These are phyloP conservation scores for Echinarachnius parma DNA, from an alignment of 53 echinoderm and acorn worm species.

Conservation along the genomic window DNA sequence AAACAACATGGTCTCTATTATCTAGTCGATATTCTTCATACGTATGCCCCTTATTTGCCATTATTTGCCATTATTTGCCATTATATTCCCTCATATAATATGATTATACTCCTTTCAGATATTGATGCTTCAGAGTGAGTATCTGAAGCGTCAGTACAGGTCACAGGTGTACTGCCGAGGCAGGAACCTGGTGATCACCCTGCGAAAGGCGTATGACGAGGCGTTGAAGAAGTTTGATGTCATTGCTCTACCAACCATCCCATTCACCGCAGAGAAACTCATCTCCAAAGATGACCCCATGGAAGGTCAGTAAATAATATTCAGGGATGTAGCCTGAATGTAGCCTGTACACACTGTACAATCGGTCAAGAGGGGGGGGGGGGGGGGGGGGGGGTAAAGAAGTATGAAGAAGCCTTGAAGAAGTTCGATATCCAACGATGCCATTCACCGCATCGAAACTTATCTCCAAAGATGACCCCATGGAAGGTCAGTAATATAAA, in stretches of 20 bases:
- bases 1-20: too few relatives aligned
- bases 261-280: slow-evolving; percentile 29
- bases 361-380: too few relatives aligned
- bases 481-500: slow-evolving; percentile 33
- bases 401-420: too few relatives aligned
- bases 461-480: not conserved
- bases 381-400: too few relatives aligned
- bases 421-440: too few relatives aligned
- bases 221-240: slow-evolving; percentile 32
- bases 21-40: too few relatives aligned
- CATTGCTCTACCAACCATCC: slow-evolving; percentile 41
- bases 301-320: slow-evolving; percentile 29
- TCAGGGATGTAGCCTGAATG: too few relatives aligned
- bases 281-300: not conserved
- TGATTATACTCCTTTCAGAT: slow-evolving; percentile 15
- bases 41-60: too few relatives aligned
- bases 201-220: slow-evolving; percentile 44
- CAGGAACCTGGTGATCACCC: slow-evolving; percentile 27
- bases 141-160: slow-evolving; percentile 23
- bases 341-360: too few relatives aligned
- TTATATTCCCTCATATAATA: too few relatives aligned
- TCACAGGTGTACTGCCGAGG: slow-evolving; percentile 37
- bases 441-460: slow-evolving; percentile 32
- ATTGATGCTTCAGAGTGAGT: slow-evolving; percentile 17
- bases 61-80: too few relatives aligned